Evolutionary conservation across 2,888 invertebrate genomes (phyloP).

Genomic region (Cosmia pyralina): DNA sequence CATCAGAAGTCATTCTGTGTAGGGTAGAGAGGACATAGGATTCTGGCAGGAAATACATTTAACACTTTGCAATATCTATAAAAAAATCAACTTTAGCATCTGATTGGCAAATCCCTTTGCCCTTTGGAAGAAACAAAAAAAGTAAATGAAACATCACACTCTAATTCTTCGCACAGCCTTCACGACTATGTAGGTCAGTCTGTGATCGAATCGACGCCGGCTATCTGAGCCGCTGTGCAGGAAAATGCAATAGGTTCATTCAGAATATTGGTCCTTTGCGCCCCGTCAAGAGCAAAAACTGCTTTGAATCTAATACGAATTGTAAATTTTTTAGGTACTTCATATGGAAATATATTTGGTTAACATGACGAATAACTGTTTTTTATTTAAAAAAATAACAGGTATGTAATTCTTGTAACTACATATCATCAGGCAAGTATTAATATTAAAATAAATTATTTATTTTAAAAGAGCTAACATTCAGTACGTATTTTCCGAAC

Average conservation of each 20-base stretch:
- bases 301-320: not conserved
- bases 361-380: too few species aligned
- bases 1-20: too few species aligned
- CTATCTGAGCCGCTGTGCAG: slow-evolving; percentile 8
- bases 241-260: slow-evolving; percentile 33
- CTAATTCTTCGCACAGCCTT: slow-evolving; percentile 62
- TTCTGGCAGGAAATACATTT: too few species aligned
- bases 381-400: too few species aligned
- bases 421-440: too few species aligned
- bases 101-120: slow-evolving; percentile 28
- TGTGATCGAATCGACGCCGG: slow-evolving; percentile 23
- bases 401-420: too few species aligned
- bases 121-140: slow-evolving; percentile 38
- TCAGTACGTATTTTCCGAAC: too few species aligned
- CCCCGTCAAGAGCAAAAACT: not conserved
- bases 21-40: too few species aligned
- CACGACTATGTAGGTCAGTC: slow-evolving; percentile 59
- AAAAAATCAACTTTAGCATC: not conserved
- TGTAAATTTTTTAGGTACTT: not conserved
- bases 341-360: too few species aligned
- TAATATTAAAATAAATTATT: too few species aligned
- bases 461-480: too few species aligned
- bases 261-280: not conserved
- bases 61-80: not conserved
- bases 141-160: slow-evolving; percentile 51